Evolutionary conservation across 2,113 vertebrate species (phyloP).

Genomic region (Hylia prasina): DNA sequence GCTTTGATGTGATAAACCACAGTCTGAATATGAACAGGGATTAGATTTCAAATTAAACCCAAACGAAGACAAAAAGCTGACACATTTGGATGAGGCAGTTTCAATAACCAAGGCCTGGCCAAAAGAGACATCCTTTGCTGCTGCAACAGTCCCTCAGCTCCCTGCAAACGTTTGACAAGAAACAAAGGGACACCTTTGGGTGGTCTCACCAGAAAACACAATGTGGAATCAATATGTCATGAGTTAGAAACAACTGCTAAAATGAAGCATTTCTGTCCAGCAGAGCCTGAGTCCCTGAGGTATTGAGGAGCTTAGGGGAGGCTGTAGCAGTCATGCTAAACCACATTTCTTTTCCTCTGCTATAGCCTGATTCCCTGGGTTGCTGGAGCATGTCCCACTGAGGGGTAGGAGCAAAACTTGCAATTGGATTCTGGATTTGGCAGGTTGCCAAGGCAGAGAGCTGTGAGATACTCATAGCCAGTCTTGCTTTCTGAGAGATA

Average conservation of each 20-base stretch:
- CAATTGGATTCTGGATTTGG: neutral
- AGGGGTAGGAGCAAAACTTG: neutral
- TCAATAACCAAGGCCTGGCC: neutral
- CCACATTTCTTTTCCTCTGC: neutral
- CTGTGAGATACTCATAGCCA: fast-evolving
- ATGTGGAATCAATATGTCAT: neutral
- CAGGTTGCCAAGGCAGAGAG: neutral
- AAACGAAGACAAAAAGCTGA: neutral
- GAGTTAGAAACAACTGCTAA: neutral
- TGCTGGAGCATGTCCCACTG: neutral
- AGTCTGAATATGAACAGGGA: neutral
- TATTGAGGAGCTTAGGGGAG: neutral
- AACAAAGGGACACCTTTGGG: neutral
- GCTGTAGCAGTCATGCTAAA: neutral
- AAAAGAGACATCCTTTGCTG: neutral
- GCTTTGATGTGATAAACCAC: neutral
- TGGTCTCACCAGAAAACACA: neutral
- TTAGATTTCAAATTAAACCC: neutral
- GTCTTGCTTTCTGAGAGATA: neutral
- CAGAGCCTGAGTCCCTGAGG: neutral
- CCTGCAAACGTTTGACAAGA: neutral
- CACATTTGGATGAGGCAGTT: neutral
- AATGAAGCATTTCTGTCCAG: neutral
- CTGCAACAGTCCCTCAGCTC: neutral
- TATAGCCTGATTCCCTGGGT: neutral